Percentiles rank a stretch among this genome's conserved stretches.
These are phyloP conservation scores for Syrrhaptes paradoxus DNA, from an alignment of 2,113 vertebrate species.

Conservation along the genomic window DNA sequence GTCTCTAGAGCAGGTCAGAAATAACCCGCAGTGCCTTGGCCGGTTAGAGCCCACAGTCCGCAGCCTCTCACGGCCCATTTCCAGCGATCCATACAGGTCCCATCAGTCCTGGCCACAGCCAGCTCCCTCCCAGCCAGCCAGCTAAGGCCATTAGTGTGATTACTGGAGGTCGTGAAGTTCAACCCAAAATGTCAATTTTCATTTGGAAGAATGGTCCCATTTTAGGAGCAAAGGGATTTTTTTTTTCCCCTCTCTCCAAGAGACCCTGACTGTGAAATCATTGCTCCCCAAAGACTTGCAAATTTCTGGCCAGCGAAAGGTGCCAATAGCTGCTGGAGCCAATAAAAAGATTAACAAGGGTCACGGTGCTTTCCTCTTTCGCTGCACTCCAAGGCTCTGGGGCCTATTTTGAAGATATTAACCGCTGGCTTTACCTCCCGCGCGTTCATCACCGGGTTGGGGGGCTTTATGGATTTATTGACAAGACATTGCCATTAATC, in stretches of 20 bases:
- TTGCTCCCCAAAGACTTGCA: slow-evolving; percentile 63
- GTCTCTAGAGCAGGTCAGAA: neutral
- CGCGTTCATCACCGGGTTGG: slow-evolving; percentile 6
- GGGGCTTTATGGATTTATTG: slow-evolving; percentile 72
- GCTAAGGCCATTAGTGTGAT: slow-evolving; percentile 70
- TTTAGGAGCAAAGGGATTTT: slow-evolving; percentile 47
- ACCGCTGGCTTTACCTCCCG: slow-evolving; percentile 38
- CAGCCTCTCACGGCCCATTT: neutral
- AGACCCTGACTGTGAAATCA: slow-evolving; percentile 60
- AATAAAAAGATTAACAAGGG: slow-evolving; percentile 76
- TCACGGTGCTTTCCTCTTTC: slow-evolving; percentile 55
- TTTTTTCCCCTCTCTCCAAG: neutral
- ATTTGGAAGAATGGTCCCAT: slow-evolving; percentile 66
- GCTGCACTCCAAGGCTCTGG: slow-evolving; percentile 50
- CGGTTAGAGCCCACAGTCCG: neutral
- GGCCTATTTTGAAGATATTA: slow-evolving; percentile 69
- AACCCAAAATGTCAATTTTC: slow-evolving; percentile 74
- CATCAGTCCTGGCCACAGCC: slow-evolving; percentile 45
- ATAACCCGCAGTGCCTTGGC: neutral
- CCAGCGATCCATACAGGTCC: slow-evolving; percentile 43
- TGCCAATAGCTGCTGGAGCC: slow-evolving; percentile 70
- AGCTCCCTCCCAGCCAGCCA: slow-evolving; percentile 29
- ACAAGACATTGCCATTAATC: slow-evolving; percentile 58
- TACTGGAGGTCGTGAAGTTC: slow-evolving; percentile 72
- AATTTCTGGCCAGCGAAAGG: slow-evolving; percentile 54